Conservation (phyloP, 1,140 invertebrate genomes). For the Drosophila nikananu region DNA sequence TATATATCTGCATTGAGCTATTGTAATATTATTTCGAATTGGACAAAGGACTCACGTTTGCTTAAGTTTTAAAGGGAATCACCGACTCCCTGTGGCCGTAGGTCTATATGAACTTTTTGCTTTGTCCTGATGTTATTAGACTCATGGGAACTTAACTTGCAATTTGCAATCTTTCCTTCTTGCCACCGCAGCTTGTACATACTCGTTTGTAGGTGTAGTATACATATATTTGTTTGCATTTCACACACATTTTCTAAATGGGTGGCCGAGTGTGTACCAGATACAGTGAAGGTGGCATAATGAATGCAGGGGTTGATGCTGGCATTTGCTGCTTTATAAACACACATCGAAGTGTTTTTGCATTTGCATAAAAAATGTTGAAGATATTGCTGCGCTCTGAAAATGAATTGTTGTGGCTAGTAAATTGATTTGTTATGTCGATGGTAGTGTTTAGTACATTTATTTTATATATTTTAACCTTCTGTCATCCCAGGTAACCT, state of each 20-base stretch:
- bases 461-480: too few relatives aligned
- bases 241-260: slow-evolving; percentile 36
- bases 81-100: neutral
- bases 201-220: neutral
- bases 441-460: too few relatives aligned
- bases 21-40: neutral
- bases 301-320: slow-evolving; percentile 32
- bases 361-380: slow-evolving; percentile 53
- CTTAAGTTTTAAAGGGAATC: slow-evolving; percentile 20
- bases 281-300: slow-evolving; percentile 41
- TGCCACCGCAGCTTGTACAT: slow-evolving; percentile 34
- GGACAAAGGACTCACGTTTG: neutral
- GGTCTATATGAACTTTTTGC: neutral
- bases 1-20: neutral
- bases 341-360: slow-evolving; percentile 57
- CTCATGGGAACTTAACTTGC: slow-evolving; percentile 63
- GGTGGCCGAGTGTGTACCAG: slow-evolving; percentile 2
- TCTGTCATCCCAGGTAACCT: too few relatives aligned
- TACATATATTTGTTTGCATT: slow-evolving; percentile 58
- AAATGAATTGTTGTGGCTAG: neutral
- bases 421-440: neutral
- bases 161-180: slow-evolving; percentile 66
- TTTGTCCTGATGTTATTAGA: slow-evolving; percentile 65
- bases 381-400: neutral
- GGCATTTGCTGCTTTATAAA: slow-evolving; percentile 2